Evolutionary conservation across 1,140 invertebrate species (phyloP).

Genomic region (Apocrypta bakeri): DNA sequence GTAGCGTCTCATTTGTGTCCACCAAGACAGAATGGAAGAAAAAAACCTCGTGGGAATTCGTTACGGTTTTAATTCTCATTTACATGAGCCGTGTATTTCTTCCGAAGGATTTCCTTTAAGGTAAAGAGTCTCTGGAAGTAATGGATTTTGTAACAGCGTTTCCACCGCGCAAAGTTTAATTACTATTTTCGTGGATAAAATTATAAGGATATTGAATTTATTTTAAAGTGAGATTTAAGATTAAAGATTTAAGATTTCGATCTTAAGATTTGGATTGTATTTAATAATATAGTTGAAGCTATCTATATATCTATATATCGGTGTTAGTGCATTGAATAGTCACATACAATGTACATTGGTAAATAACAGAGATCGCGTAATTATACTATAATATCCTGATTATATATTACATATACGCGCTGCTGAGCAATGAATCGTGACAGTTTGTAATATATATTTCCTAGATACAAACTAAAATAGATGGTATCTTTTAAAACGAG

Average conservation of each 20-base stretch:
- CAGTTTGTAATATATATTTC: too few relatives aligned
- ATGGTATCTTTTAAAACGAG: too few relatives aligned
- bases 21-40: not conserved
- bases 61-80: conserved; percentile 23
- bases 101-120: conserved; percentile 9
- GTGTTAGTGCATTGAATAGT: not conserved
- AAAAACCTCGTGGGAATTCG: not conserved
- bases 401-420: not conserved
- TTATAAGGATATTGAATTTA: too few relatives aligned
- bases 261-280: not conserved
- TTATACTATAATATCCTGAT: not conserved
- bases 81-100: conserved; percentile 3
- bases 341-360: not conserved
- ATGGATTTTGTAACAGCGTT: not conserved
- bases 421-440: not conserved
- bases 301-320: too few relatives aligned
- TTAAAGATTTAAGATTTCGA: not conserved
- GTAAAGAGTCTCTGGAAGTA: not conserved
- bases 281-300: not conserved
- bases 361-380: not conserved
- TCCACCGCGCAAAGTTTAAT: too few relatives aligned
- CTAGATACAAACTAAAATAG: too few relatives aligned
- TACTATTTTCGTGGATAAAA: too few relatives aligned
- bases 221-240: too few relatives aligned
- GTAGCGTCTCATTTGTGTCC: not conserved